These are phyloP conservation scores for Corydoras sp. DNA, from an alignment of 2,113 vertebrate genomes.

Conservation along the genomic window DNA sequence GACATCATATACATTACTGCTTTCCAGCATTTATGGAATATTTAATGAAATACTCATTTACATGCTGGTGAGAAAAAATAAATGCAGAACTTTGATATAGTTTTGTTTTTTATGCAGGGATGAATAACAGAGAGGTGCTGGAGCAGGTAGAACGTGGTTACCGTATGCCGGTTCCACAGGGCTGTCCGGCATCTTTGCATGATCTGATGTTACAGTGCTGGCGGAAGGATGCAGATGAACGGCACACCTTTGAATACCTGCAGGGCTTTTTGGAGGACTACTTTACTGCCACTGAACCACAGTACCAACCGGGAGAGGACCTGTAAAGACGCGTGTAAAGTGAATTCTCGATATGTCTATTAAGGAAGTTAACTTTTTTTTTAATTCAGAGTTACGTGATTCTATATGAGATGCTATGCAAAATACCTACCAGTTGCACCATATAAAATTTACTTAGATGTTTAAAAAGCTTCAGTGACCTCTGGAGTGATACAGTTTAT, in stretches of 20 bases:
- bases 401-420: too few species aligned
- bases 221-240: slow-evolving; percentile 85
- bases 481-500: too few species aligned
- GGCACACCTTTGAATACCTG: slow-evolving; percentile 96
- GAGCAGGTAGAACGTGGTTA: slow-evolving; percentile 94
- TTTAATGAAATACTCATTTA: too few species aligned
- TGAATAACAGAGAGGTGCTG: slow-evolving; percentile 96
- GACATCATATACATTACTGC: neutral
- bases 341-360: neutral
- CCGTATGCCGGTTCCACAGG: slow-evolving; percentile 82
- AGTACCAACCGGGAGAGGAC: slow-evolving; percentile 94
- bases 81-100: neutral
- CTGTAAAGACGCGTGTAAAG: slow-evolving; percentile 58
- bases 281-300: slow-evolving; percentile 95
- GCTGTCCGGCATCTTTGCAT: slow-evolving; percentile 82
- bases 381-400: too few species aligned
- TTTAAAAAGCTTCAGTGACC: too few species aligned
- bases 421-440: too few species aligned
- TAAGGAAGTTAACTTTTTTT: too few species aligned
- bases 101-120: slow-evolving; percentile 66
- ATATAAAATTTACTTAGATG: too few species aligned
- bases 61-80: too few species aligned
- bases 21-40: too few species aligned
- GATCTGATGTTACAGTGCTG: slow-evolving; percentile 94
- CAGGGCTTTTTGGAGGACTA: slow-evolving; percentile 97